Evolutionary conservation across 2,797 vertebrate species (phyloP).

Genomic region (Mus spretus): DNA sequence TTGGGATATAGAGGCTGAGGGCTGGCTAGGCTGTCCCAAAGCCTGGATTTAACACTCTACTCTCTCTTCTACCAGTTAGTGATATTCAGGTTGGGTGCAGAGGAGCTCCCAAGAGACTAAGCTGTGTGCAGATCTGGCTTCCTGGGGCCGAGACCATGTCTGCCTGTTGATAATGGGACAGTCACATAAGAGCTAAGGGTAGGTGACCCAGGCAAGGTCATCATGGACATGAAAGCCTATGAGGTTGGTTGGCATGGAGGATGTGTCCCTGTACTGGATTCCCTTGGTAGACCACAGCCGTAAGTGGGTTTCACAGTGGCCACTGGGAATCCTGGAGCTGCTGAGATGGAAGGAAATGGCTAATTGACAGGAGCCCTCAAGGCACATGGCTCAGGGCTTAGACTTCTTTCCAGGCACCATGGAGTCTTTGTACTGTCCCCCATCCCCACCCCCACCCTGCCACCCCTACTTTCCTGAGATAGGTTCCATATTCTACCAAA

Average conservation of each 20-base stretch:
- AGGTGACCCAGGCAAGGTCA: not conserved
- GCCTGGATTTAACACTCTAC: not conserved
- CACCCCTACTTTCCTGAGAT: not conserved
- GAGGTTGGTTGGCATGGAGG: not conserved
- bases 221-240: not conserved
- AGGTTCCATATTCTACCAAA: not conserved
- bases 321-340: not conserved
- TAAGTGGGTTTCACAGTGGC: not conserved
- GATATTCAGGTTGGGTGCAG: not conserved
- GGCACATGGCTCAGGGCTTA: not conserved
- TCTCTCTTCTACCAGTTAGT: not conserved
- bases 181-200: not conserved
- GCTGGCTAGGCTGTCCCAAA: not conserved
- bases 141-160: not conserved
- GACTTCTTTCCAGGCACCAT: not conserved
- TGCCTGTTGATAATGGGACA: not conserved
- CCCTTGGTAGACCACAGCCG: not conserved
- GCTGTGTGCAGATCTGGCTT: not conserved
- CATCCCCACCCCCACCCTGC: not conserved
- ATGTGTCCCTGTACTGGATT: not conserved
- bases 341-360: not conserved
- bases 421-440: not conserved
- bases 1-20: not conserved
- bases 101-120: not conserved
- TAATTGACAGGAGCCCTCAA: not conserved